Evolutionary conservation across 23 tunicate genomes (phyloP).

Genomic region (Phallusia fumigata): DNA sequence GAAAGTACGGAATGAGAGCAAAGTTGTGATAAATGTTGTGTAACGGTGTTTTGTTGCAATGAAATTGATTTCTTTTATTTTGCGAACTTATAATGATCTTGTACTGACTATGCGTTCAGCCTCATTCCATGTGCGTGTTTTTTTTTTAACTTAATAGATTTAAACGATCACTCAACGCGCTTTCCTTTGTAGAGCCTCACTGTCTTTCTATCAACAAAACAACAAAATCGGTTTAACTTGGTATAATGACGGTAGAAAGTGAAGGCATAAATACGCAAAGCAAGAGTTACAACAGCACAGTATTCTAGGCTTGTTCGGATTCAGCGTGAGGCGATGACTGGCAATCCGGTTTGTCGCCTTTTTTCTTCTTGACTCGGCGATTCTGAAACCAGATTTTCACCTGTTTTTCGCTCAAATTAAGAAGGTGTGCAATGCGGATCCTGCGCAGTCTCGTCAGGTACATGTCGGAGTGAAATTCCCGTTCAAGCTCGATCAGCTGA

Average conservation of each 20-base stretch:
- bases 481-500: constrained; percentile 50
- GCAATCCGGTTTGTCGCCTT: constrained; percentile 28
- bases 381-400: constrained; percentile 68
- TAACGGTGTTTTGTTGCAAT: too few relatives aligned
- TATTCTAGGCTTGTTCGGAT: not conserved
- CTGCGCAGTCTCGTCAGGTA: constrained; percentile 57
- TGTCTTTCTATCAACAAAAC: too few relatives aligned
- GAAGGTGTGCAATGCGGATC: constrained; percentile 36
- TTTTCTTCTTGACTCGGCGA: constrained; percentile 50
- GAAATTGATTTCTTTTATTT: too few relatives aligned
- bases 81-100: too few relatives aligned
- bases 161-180: too few relatives aligned
- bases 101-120: too few relatives aligned
- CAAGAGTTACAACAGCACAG: not conserved
- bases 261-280: constrained; percentile 3
- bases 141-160: too few relatives aligned
- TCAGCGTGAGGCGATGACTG: not conserved
- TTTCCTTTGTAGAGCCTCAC: too few relatives aligned
- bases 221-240: too few relatives aligned
- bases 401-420: constrained; percentile 54
- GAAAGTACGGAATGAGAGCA: too few relatives aligned
- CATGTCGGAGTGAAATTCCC: constrained; percentile 47
- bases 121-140: too few relatives aligned
- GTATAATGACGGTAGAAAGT: not conserved
- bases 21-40: too few relatives aligned